Evolutionary conservation across 1,140 invertebrate genomes (phyloP).

Genomic region (Eufriesea mexicana): DNA sequence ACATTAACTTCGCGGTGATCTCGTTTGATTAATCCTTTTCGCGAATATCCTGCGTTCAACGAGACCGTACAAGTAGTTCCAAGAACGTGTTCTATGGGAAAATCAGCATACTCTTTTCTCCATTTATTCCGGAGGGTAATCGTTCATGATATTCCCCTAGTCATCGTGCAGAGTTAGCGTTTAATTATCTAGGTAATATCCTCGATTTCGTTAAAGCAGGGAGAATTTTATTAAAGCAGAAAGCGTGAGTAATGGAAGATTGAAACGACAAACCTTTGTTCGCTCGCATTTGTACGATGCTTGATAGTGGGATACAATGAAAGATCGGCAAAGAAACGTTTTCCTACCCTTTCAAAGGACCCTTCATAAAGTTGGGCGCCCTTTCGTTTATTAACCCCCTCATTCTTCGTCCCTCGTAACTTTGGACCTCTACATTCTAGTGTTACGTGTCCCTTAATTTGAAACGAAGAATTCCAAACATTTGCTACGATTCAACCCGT

Average conservation of each 20-base stretch:
- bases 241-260: not conserved
- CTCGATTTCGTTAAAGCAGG: too few relatives aligned
- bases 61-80: not conserved
- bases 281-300: not conserved
- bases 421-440: slow-evolving; percentile 17
- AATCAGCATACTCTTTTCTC: not conserved
- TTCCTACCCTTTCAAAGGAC: not conserved
- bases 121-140: too few relatives aligned
- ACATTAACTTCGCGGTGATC: not conserved
- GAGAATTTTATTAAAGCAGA: not conserved
- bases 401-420: slow-evolving; percentile 66
- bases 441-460: not conserved
- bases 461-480: not conserved
- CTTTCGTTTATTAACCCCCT: slow-evolving; percentile 36
- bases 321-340: not conserved
- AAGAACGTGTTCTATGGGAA: too few relatives aligned
- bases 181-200: not conserved
- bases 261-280: not conserved
- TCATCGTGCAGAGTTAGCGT: too few relatives aligned
- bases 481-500: slow-evolving; percentile 13
- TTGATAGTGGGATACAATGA: not conserved
- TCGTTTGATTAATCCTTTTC: not conserved
- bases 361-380: slow-evolving; percentile 21
- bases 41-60: not conserved
- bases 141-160: too few relatives aligned